Evolutionary conservation across 1,140 invertebrate species (phyloP), one percentile per base, ranked within the genome.

Genomic region (Leptonema lineaticorne): DNA sequence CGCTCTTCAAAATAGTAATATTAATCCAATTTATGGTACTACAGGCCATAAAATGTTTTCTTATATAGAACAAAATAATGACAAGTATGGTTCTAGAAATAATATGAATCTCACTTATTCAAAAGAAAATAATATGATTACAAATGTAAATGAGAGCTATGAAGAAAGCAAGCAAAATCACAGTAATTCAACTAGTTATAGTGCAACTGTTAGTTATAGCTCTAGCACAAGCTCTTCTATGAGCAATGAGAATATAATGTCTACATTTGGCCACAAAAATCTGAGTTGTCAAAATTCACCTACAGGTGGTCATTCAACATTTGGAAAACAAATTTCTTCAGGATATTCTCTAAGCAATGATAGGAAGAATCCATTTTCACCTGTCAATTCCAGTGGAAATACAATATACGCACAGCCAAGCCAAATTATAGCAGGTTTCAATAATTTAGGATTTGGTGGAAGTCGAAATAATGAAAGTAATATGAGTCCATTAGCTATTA

Each of bases 351-450:
- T 5, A 68, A 68, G 28, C 20, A 50, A 33, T 27, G 68, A 73
- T n/a, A 73, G 68, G 50, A 69, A 72, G 53, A 72, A 69, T 63
- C 63, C 56, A 29, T 72, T 69, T 58, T 64, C 48, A 6, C 37
- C 64, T 1, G 41, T 18, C 6, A 69, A 37, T 62, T 37, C 68
- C 0, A 70, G 74, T 11, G 75, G 74, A 45, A 79, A 78, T 68
- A 76, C 76, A 7, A 84, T 85, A 14, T 85, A 85, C 74, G 84
- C 83, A 1, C 81, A 83, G 68, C 82, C 82, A 18, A 78, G 81
- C 33, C 80, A 82, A 76, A 77, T 83, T 16, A 76, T 81, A 20
- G 76, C 79, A 2, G 80, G 79, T 2, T 76, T 76, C 67, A 76
- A 76, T 69, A 77, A 68, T 74, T 60, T 74, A 41, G 71, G 71